Percentiles rank a stretch among this genome's conserved stretches.
These are phyloP conservation scores for Chrysomela aeneicollis DNA, from an alignment of 2,888 invertebrate genomes.

Conservation along the genomic window DNA sequence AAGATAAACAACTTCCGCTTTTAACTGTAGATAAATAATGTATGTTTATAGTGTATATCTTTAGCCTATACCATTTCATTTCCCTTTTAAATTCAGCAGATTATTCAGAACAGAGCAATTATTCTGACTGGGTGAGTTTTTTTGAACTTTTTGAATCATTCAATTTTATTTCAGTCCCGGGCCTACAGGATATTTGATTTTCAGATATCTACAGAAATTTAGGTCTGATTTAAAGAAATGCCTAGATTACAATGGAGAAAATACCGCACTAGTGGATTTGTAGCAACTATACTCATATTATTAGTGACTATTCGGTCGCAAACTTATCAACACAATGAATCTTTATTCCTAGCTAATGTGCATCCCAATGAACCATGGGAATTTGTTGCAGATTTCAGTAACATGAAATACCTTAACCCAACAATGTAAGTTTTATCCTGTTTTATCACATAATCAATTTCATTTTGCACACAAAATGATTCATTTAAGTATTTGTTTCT, in stretches of 20 bases:
- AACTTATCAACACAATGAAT: slow-evolving; percentile 60
- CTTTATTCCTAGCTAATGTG: slow-evolving; percentile 64
- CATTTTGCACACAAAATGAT: no score
- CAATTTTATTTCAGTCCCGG: no score
- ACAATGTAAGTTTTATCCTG: slow-evolving; percentile 71
- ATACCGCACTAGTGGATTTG: slow-evolving; percentile 44
- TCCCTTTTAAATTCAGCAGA: neutral
- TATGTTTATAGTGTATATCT: no score
- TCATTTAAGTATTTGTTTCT: neutral
- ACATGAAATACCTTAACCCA: slow-evolving; percentile 75
- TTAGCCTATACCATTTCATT: no score
- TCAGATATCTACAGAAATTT: no score
- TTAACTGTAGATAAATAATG: neutral
- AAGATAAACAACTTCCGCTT: slow-evolving; percentile 31
- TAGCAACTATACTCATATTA: slow-evolving; percentile 44
- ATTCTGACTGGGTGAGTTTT: slow-evolving; percentile 6
- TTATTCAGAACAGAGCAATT: slow-evolving; percentile 11
- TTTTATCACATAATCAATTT: neutral
- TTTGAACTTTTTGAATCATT: no score
- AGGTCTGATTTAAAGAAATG: slow-evolving; percentile 41
- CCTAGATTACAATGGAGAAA: slow-evolving; percentile 55
- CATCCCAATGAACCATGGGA: slow-evolving; percentile 73
- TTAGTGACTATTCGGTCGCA: slow-evolving; percentile 54
- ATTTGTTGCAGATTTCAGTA: slow-evolving; percentile 78
- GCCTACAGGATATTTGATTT: no score